Base-by-base conservation (phyloP, 2,888 invertebrate genomes). In the Trissoscelio sp. region DNA sequence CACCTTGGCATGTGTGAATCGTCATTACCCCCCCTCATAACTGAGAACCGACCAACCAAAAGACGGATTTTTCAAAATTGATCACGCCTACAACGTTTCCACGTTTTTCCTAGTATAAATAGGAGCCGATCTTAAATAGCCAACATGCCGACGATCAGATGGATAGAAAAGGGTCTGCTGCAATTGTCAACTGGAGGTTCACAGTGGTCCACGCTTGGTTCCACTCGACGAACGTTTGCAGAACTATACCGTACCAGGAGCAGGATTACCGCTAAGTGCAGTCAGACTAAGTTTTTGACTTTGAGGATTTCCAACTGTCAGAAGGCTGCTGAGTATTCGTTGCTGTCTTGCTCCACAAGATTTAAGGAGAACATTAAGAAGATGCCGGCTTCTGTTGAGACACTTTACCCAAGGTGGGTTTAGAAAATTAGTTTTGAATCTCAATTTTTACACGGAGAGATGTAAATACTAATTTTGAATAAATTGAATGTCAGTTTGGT, bases 331-430 rank as follows among this genome's bases (percentile, higher is more conserved):
- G 73, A 55, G 48, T 83, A 74, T 46, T 79, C 83, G 0, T 60
- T 58, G 6, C 9, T 53, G 28, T 53, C 73, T 83, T 55, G 66
- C 79, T 9, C 42, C 46, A 22, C 58, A 66, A n/a, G 53, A 48
- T 18, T 60, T 42, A 34, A 31, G n/a, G 53, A 12, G 28, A 79
- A 51, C 48, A 28, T 5, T 20, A n/a, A 88, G 79, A 87, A 82
- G 53, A 91, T 90, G 89, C 89, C 90, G 12, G 87, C 86, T 69
- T 86, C 85, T 39, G 80, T 88, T 2, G 88, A 88, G 14, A 78
- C 81, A 14, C 82, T 86, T 24, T 89, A 88, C 51, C 87, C 89
- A 3, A 88, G 78, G 91, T 91, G 72, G 89, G 60, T 60, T 60
- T 28, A n/a, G n/a, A n/a, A n/a, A n/a, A n/a, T 31, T 55, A 9